Conservation (phyloP, 2,888 invertebrate genomes). For the Plagiodera versicolora region DNA sequence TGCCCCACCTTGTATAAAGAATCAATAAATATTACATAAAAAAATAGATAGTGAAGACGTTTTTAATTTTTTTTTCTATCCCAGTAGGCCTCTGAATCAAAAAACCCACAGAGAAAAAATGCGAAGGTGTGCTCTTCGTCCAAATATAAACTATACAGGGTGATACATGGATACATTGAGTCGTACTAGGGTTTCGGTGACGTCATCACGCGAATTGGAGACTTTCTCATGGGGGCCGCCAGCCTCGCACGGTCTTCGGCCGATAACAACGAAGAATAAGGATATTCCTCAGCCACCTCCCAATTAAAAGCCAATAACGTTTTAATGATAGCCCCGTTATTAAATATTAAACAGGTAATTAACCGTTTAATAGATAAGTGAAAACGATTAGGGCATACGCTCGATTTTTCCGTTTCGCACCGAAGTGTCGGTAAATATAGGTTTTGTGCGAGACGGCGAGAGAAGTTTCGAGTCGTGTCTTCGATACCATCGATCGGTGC, state of each 20-base stretch:
- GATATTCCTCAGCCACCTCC: conserved; percentile 31
- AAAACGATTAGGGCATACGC: conserved; percentile 40
- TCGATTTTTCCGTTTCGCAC: conserved; percentile 45
- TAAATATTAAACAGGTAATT: conserved; percentile 34
- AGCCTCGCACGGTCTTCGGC: conserved; percentile 14
- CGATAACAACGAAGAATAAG: conserved; percentile 28
- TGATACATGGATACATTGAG: too few relatives aligned
- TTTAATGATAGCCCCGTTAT: conserved; percentile 36
- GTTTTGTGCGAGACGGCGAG: conserved; percentile 38
- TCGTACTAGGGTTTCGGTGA: too few relatives aligned
- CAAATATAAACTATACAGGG: too few relatives aligned
- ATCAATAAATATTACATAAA: too few relatives aligned
- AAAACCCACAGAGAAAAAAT: too few relatives aligned
- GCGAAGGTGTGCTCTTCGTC: too few relatives aligned
- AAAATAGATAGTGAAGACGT: too few relatives aligned
- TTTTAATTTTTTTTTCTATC: too few relatives aligned
- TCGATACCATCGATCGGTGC: conserved; percentile 41
- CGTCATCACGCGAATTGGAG: neutral
- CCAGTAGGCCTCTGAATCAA: too few relatives aligned
- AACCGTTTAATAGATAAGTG: conserved; percentile 36
- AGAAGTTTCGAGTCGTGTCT: conserved; percentile 43
- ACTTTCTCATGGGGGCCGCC: neutral
- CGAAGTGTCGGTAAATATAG: conserved; percentile 44
- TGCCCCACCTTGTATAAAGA: too few relatives aligned
- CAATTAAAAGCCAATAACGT: conserved; percentile 37